phyloP scores from a whole-genome alignment of 2,797 vertebrate genomes.

The Cichlasoma orientale region DNA sequence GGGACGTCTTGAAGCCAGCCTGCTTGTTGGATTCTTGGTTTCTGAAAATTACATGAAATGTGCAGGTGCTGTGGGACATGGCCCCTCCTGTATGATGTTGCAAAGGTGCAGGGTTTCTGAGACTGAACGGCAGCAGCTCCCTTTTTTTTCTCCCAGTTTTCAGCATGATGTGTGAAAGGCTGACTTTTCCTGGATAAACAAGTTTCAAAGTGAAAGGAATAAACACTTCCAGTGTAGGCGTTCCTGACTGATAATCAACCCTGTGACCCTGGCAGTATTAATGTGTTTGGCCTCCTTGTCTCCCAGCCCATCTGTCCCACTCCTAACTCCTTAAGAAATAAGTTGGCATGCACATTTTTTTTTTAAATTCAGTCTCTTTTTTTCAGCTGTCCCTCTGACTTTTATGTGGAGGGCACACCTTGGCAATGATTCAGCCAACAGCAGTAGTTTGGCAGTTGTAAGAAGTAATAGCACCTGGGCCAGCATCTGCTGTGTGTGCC shows the following conservation, averaged over 20 bases:
- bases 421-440: slow-evolving; percentile 25
- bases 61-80: background rate
- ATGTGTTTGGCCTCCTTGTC: background rate
- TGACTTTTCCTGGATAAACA: background rate
- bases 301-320: slow-evolving; percentile 29
- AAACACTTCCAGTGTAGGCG: background rate
- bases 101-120: background rate
- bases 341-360: slow-evolving; percentile 5
- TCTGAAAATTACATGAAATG: too few relatives aligned
- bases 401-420: slow-evolving; percentile 7
- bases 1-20: too few relatives aligned
- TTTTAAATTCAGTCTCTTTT: background rate
- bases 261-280: slow-evolving; percentile 14
- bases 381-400: slow-evolving; percentile 17
- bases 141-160: too few relatives aligned
- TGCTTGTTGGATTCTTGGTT: too few relatives aligned
- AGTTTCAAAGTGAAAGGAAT: slow-evolving; percentile 21
- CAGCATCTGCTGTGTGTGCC: slow-evolving; percentile 46
- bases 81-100: background rate
- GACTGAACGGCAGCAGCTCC: background rate
- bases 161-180: background rate
- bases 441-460: slow-evolving; percentile 34
- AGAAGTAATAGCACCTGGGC: slow-evolving; percentile 40
- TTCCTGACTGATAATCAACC: slow-evolving; percentile 14
- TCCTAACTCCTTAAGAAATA: background rate